These are phyloP conservation scores for Chionodraco myersi DNA, from an alignment of 2,113 vertebrate genomes.

Conservation along the genomic window DNA sequence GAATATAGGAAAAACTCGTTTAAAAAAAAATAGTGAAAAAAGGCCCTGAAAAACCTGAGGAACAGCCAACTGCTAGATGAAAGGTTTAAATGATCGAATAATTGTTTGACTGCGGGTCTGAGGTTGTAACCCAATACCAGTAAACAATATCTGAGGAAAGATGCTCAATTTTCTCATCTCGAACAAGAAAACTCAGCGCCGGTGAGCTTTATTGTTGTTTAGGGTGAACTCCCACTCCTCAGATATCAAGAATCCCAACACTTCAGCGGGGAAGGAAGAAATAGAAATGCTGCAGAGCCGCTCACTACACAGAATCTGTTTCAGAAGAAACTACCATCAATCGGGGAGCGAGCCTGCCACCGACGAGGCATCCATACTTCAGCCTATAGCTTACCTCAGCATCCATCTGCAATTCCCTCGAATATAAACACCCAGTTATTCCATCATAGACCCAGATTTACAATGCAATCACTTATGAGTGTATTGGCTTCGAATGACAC, in stretches of 20 bases:
- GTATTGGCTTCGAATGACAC: constrained; percentile 81
- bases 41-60: neutral
- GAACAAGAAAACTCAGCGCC: constrained; percentile 9
- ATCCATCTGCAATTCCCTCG: constrained; percentile 73
- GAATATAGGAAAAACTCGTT: no score
- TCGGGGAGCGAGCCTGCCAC: constrained; percentile 44
- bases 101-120: neutral
- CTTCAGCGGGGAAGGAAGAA: constrained; percentile 10
- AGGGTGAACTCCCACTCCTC: constrained; percentile 20
- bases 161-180: constrained; percentile 37
- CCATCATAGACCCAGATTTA: constrained; percentile 83
- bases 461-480: constrained; percentile 83
- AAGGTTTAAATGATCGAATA: constrained; percentile 25
- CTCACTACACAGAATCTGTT: constrained; percentile 48
- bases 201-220: constrained; percentile 46
- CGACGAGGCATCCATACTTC: constrained; percentile 64
- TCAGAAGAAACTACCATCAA: constrained; percentile 61
- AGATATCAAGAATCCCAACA: constrained; percentile 44
- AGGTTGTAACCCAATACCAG: constrained; percentile 3
- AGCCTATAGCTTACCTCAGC: constrained; percentile 80
- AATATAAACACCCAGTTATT: constrained; percentile 82
- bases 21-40: neutral
- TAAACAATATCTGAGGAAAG: constrained; percentile 32
- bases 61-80: constrained; percentile 1
- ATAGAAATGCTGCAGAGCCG: constrained; percentile 44